A percentile compares a stretch with the other conserved stretches of the same genome.
phyloP scores from a whole-genome alignment of 1,140 invertebrate species.

The Drosophila grimshawi region DNA sequence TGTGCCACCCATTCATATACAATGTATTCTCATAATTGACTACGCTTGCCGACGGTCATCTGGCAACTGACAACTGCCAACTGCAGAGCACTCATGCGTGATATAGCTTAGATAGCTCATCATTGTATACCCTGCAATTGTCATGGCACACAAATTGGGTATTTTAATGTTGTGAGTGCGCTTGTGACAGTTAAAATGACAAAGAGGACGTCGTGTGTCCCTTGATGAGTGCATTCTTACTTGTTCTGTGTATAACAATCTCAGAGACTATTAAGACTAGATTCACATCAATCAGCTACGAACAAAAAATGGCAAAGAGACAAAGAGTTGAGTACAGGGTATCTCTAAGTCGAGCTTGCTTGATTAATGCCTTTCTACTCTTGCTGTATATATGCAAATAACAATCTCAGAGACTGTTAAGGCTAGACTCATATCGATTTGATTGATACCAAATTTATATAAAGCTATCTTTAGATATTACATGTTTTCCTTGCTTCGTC shows the following conservation, averaged over 20 bases:
- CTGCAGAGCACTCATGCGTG: constrained; percentile 50
- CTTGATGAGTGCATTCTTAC: too few relatives aligned
- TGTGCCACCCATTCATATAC: constrained; percentile 41
- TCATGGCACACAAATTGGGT: background rate
- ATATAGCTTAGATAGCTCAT: constrained; percentile 52
- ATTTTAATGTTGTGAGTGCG: background rate
- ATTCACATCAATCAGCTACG: too few relatives aligned
- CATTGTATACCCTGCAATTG: constrained; percentile 39
- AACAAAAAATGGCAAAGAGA: too few relatives aligned
- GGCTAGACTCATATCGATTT: background rate
- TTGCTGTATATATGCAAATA: too few relatives aligned
- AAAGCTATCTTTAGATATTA: background rate
- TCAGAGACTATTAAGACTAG: too few relatives aligned
- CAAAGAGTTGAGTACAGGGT: too few relatives aligned
- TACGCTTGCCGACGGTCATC: constrained; percentile 9
- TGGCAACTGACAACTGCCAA: constrained; percentile 46
- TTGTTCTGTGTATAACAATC: too few relatives aligned
- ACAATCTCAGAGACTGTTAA: too few relatives aligned
- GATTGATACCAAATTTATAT: background rate
- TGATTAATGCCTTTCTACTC: too few relatives aligned
- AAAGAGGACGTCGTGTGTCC: too few relatives aligned
- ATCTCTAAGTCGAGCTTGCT: too few relatives aligned
- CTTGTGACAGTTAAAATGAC: background rate
- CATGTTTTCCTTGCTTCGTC: background rate
- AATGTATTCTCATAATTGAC: constrained; percentile 31